A percentile compares a stretch with the other conserved stretches of the same genome.
Evolutionary conservation across 2,113 vertebrate species (phyloP).

Genomic region (Gambusia affinis): DNA sequence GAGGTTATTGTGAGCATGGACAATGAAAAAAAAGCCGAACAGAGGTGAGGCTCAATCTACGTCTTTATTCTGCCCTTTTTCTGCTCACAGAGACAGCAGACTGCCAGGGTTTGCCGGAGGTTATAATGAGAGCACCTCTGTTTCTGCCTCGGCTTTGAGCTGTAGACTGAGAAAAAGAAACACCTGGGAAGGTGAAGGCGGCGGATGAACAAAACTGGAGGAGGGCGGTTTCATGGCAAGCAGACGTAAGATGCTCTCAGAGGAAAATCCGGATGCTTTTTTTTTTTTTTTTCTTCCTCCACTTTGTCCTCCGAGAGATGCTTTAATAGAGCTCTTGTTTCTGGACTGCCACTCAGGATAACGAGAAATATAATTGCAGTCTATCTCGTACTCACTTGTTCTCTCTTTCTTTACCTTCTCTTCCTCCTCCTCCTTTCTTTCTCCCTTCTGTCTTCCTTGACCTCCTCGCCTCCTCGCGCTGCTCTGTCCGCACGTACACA

Average conservation of each 20-base stretch:
- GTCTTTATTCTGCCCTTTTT: slow-evolving; percentile 35
- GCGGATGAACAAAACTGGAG: slow-evolving; percentile 28
- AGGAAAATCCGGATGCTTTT: slow-evolving; percentile 23
- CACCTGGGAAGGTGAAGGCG: slow-evolving; percentile 31
- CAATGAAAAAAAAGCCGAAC: slow-evolving; percentile 26
- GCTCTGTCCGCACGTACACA: slow-evolving; percentile 14
- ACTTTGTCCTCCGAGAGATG: slow-evolving; percentile 61
- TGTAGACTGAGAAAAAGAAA: slow-evolving; percentile 3
- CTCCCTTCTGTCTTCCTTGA: slow-evolving; percentile 8
- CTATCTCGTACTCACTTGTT: slow-evolving; percentile 28
- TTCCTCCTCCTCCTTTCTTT: slow-evolving; percentile 14
- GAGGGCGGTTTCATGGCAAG: slow-evolving; percentile 18
- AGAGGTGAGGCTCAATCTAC: slow-evolving; percentile 12
- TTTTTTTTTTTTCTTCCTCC: slow-evolving; percentile 9
- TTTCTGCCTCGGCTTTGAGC: slow-evolving; percentile 40
- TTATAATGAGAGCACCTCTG: slow-evolving; percentile 19
- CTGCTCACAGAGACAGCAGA: slow-evolving; percentile 36
- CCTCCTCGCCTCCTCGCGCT: slow-evolving; percentile 23
- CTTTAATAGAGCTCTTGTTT: slow-evolving; percentile 71
- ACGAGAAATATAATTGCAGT: slow-evolving; percentile 62
- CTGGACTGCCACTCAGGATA: slow-evolving; percentile 73
- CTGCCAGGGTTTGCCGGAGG: slow-evolving; percentile 22
- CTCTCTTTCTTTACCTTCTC: slow-evolving; percentile 16
- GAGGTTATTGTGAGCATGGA: slow-evolving; percentile 19
- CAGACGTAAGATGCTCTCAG: slow-evolving; percentile 54